These are phyloP conservation scores for Eonycteris spelaea DNA, from an alignment of 2,113 vertebrate genomes.

Conservation along the genomic window DNA sequence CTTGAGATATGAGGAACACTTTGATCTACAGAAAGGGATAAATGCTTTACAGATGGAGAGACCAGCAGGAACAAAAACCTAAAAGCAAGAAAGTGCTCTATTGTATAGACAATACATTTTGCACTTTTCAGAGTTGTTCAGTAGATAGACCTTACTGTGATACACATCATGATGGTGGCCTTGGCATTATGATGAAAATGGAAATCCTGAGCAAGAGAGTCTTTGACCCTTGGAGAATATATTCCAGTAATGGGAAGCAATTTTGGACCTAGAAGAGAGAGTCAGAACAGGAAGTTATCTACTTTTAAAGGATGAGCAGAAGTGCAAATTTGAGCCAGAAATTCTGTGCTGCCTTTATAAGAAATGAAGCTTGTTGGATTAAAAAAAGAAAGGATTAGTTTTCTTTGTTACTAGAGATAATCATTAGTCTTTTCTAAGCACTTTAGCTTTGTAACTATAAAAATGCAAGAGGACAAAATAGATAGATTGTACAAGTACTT, in stretches of 20 bases:
- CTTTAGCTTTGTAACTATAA: slow-evolving; percentile 34
- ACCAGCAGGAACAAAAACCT: background rate
- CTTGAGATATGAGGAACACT: background rate
- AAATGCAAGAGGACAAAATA: slow-evolving; percentile 43
- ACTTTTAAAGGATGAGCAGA: background rate
- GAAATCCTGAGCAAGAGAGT: background rate
- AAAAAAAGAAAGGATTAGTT: background rate
- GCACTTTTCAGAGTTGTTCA: background rate
- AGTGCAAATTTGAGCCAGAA: background rate
- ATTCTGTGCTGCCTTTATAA: background rate
- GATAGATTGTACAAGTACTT: slow-evolving; percentile 39
- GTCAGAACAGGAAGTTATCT: background rate
- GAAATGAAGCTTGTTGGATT: background rate
- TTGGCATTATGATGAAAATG: background rate
- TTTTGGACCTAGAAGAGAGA: background rate
- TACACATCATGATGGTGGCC: background rate
- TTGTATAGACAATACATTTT: background rate
- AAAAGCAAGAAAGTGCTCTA: background rate
- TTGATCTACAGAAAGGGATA: background rate
- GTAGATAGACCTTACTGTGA: background rate
- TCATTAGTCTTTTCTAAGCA: background rate
- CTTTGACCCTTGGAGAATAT: background rate
- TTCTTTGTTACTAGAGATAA: slow-evolving; percentile 3
- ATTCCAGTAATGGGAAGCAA: background rate
- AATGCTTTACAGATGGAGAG: background rate